Conservation (phyloP, 2,113 vertebrate genomes). For the Acrocephalus kingi region DNA sequence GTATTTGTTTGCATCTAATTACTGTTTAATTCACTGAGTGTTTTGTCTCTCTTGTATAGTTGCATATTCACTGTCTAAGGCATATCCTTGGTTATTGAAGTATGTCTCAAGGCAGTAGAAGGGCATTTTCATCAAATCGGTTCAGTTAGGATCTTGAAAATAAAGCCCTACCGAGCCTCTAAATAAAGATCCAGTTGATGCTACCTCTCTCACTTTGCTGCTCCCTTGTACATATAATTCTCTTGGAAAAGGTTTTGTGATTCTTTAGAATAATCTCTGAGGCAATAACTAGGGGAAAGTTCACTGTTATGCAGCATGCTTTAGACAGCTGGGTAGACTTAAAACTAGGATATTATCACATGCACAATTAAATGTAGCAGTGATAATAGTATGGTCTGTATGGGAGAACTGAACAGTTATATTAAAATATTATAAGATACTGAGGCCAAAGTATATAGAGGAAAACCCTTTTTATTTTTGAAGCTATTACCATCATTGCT, state of each 20-base stretch:
- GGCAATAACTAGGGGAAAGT: background rate
- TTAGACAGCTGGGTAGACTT: background rate
- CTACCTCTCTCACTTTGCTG: background rate
- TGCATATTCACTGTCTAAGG: background rate
- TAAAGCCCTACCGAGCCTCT: background rate
- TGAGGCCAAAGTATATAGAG: background rate
- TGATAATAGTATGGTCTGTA: background rate
- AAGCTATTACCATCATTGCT: background rate
- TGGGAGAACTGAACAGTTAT: background rate
- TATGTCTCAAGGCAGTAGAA: background rate
- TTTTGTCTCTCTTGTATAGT: background rate
- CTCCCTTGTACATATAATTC: background rate
- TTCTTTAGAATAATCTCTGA: background rate
- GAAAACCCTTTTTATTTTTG: background rate
- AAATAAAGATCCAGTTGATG: background rate
- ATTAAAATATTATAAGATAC: background rate
- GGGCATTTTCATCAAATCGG: background rate
- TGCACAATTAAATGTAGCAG: background rate
- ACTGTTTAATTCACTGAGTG: background rate
- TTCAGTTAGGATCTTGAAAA: background rate
- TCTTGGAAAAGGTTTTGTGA: background rate
- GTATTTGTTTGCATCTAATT: background rate
- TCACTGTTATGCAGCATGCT: background rate
- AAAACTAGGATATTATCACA: background rate
- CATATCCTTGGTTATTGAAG: accelerated